These are phyloP conservation scores for Ramphastos sulfuratus DNA, from an alignment of 2,113 vertebrate genomes.

Conservation along the genomic window DNA sequence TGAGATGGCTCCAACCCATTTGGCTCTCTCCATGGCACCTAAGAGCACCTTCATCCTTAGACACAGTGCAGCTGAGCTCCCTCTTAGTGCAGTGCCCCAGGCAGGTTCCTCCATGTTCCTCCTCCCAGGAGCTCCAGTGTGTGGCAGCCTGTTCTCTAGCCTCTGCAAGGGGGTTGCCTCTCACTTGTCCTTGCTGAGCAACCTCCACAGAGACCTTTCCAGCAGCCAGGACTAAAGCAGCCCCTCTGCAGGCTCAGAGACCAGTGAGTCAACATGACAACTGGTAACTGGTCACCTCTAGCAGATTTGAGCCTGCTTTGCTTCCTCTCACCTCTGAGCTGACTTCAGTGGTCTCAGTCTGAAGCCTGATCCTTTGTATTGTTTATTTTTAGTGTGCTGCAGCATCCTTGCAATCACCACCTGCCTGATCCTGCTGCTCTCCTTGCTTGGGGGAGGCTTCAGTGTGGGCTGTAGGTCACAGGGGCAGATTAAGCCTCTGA, in stretches of 20 bases:
- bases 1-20: not conserved
- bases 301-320: not conserved
- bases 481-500: not conserved
- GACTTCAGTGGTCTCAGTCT: not conserved
- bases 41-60: not conserved
- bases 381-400: not conserved
- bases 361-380: not conserved
- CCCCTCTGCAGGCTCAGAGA: not conserved
- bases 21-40: not conserved
- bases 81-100: not conserved
- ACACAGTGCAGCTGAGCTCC: not conserved
- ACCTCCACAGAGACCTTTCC: not conserved
- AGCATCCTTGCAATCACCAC: not conserved
- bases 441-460: not conserved
- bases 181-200: not conserved
- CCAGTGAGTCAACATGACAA: no score
- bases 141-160: not conserved
- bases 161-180: not conserved
- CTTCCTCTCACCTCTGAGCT: not conserved
- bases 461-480: not conserved
- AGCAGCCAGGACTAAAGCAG: not conserved
- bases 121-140: not conserved
- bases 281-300: not conserved
- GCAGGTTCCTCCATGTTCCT: not conserved
- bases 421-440: not conserved